Evolutionary conservation across 2,797 vertebrate species (phyloP).

Genomic region (Brachymystax lenok): DNA sequence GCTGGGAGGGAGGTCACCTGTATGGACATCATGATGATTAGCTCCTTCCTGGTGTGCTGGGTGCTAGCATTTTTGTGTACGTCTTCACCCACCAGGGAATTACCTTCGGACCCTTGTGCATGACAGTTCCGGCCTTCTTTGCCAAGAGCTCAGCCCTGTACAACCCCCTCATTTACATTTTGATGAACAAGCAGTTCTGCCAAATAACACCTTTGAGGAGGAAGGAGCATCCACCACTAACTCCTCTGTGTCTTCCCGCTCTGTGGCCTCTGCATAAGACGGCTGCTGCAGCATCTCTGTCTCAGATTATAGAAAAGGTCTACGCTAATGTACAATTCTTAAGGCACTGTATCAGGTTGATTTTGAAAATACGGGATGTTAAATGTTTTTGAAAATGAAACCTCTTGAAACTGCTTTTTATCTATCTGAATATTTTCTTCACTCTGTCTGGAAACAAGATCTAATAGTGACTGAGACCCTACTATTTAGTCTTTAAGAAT

Average conservation of each 20-base stretch:
- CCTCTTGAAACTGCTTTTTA: no score
- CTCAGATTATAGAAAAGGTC: no score
- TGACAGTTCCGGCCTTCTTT: conserved; percentile 95
- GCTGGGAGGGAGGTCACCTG: conserved; percentile 95
- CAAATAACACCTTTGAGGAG: conserved; percentile 92
- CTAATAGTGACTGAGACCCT: no score
- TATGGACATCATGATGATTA: conserved; percentile 94
- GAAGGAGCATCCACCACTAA: conserved; percentile 86
- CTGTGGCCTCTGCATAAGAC: conserved; percentile 92
- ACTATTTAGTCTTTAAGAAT: no score
- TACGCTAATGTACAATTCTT: no score
- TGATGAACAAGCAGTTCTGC: conserved; percentile 99
- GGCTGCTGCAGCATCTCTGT: no score
- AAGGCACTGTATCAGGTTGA: no score
- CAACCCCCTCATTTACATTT: conserved; percentile 95
- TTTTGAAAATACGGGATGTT: no score
- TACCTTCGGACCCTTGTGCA: conserved; percentile 89
- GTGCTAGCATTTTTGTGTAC: conserved; percentile 82
- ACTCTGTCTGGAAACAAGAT: no score
- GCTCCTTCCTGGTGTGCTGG: conserved; percentile 90
- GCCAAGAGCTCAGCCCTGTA: conserved; percentile 90
- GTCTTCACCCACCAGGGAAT: conserved; percentile 92
- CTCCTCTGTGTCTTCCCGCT: conserved; percentile 90
- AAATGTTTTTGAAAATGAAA: no score
- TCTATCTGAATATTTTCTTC: no score